Conservation (phyloP, 2,113 vertebrate genomes). For the Mungos mungo region DNA sequence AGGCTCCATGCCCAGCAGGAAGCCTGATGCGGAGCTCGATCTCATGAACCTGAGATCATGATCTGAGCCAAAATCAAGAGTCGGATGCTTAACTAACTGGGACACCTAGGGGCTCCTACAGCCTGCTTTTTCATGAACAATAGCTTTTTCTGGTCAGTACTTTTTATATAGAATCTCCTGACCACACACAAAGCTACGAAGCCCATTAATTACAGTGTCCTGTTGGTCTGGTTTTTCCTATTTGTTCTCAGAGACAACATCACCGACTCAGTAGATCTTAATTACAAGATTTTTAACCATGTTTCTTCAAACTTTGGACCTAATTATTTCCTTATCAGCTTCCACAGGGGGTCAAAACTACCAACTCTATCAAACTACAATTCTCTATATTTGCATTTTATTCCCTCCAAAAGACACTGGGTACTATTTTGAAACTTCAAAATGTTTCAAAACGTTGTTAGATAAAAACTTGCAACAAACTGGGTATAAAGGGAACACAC, state of each 20-base stretch:
- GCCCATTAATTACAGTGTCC: not conserved
- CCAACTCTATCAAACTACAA: not conserved
- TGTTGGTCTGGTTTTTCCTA: not conserved
- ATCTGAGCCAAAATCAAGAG: too few relatives aligned
- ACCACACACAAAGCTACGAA: not conserved
- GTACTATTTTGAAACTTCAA: not conserved
- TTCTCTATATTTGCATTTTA: conserved; percentile 38
- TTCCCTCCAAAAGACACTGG: not conserved
- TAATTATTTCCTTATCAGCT: conserved; percentile 49
- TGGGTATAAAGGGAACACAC: not conserved
- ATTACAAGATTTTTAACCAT: not conserved
- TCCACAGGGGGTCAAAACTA: not conserved
- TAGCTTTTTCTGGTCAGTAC: not conserved
- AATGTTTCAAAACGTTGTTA: not conserved
- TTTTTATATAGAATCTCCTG: not conserved
- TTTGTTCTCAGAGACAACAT: conserved; percentile 12
- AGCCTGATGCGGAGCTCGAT: too few relatives aligned
- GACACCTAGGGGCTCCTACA: too few relatives aligned
- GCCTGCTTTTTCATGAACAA: not conserved
- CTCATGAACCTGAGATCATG: too few relatives aligned
- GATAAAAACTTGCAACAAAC: not conserved
- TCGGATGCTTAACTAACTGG: too few relatives aligned
- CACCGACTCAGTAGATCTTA: not conserved
- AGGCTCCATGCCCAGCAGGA: too few relatives aligned
- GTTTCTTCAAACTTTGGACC: not conserved